Evolutionary conservation across 2,113 vertebrate genomes (phyloP).

Genomic region (Scartelaos histophorus): DNA sequence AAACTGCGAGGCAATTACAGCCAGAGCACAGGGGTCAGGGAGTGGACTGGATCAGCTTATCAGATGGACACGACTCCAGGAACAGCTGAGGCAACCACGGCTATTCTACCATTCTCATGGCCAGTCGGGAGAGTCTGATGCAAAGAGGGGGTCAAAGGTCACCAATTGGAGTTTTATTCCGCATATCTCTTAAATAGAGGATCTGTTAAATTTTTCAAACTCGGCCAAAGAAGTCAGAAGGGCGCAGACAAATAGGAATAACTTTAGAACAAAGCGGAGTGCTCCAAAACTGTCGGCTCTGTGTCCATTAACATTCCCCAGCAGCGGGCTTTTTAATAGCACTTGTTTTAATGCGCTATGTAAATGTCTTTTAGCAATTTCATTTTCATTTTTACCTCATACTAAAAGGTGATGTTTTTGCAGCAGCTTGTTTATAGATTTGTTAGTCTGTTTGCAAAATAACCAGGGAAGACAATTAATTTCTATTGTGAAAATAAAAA

Average conservation of each 20-base stretch:
- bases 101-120: slow-evolving; percentile 36
- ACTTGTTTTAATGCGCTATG: neutral
- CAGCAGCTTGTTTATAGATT: neutral
- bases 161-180: slow-evolving; percentile 57
- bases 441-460: neutral
- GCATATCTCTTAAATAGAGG: slow-evolving; percentile 57
- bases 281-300: slow-evolving; percentile 16
- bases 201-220: slow-evolving; percentile 44
- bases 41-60: slow-evolving; percentile 66
- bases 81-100: slow-evolving; percentile 67
- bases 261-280: slow-evolving; percentile 26
- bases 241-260: slow-evolving; percentile 37
- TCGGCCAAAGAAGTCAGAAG: slow-evolving; percentile 16
- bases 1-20: slow-evolving; percentile 69
- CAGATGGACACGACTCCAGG: slow-evolving; percentile 39
- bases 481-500: neutral
- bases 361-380: neutral
- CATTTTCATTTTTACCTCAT: neutral
- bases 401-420: slow-evolving; percentile 5
- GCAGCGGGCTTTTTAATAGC: slow-evolving; percentile 19
- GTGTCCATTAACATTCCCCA: slow-evolving; percentile 32
- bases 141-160: slow-evolving; percentile 57
- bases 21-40: slow-evolving; percentile 63
- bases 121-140: slow-evolving; percentile 50
- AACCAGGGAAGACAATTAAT: neutral